These are phyloP conservation scores for Sciurus niger DNA, from an alignment of 2,113 vertebrate species.

Conservation along the genomic window DNA sequence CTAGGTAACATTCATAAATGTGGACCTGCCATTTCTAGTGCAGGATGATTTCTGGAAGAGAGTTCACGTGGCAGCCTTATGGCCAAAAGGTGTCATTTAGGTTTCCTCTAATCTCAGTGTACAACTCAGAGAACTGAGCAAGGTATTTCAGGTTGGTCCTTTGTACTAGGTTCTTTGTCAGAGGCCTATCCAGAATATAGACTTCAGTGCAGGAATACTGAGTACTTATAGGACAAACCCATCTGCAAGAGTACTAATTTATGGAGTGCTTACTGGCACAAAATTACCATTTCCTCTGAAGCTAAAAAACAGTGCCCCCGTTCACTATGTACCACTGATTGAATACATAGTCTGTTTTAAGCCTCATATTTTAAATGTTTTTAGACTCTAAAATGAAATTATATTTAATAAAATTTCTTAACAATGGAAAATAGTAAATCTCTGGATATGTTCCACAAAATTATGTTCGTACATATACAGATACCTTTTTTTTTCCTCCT, in stretches of 20 bases:
- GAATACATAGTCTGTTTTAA: background rate
- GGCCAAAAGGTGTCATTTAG: background rate
- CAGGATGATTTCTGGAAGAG: background rate
- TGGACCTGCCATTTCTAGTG: background rate
- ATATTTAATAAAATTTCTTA: constrained; percentile 43
- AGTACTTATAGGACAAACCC: background rate
- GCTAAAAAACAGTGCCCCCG: background rate
- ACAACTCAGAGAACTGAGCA: background rate
- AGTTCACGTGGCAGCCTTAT: background rate
- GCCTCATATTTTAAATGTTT: background rate
- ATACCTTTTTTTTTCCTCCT: background rate
- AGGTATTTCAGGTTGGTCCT: background rate
- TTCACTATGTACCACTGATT: background rate
- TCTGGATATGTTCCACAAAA: constrained; percentile 20
- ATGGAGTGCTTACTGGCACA: background rate
- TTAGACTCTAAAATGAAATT: constrained; percentile 47
- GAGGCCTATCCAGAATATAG: background rate
- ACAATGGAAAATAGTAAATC: background rate
- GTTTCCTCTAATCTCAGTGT: background rate
- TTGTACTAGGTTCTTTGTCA: background rate
- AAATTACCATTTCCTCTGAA: background rate
- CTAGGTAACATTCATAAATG: background rate
- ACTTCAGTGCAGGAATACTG: background rate
- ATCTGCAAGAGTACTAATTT: background rate
- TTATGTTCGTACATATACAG: background rate